Evolutionary conservation across 2,888 invertebrate species (phyloP).

Genomic region (Conus canariensis): DNA sequence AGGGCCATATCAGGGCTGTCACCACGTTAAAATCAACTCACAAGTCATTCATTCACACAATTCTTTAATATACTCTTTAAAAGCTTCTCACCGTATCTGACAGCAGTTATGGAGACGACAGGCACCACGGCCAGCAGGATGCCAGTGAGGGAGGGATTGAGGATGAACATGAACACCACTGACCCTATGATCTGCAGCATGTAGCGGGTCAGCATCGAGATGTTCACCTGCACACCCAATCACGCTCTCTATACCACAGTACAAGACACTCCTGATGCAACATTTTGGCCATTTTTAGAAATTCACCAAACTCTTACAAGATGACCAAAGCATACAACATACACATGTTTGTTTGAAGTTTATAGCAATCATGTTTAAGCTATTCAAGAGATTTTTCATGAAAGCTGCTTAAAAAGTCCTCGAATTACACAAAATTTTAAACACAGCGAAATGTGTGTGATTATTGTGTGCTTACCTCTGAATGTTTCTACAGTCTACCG

Average conservation of each 20-base stretch:
- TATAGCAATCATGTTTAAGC: no score
- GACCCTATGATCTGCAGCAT: slow-evolving; percentile 75
- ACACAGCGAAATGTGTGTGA: no score
- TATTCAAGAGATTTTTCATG: no score
- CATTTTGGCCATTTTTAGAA: background rate
- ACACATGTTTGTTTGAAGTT: background rate
- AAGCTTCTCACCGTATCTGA: slow-evolving; percentile 71
- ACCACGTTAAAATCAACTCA: no score
- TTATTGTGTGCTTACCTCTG: no score
- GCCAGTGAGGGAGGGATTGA: slow-evolving; percentile 75
- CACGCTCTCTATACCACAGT: background rate
- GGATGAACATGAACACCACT: slow-evolving; percentile 73
- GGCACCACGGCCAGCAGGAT: slow-evolving; percentile 75
- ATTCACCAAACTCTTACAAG: background rate
- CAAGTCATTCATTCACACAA: no score
- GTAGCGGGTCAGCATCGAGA: slow-evolving; percentile 75
- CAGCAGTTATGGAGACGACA: slow-evolving; percentile 72
- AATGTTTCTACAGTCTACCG: no score
- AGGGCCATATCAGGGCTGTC: no score
- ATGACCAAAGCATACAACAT: background rate
- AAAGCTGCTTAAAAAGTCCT: no score
- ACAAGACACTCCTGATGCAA: background rate
- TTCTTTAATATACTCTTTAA: no score
- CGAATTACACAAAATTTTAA: no score
- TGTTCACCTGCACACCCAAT: slow-evolving; percentile 69